These are phyloP conservation scores for Meteorus sp. DNA, from an alignment of 1,140 invertebrate genomes.

Conservation along the genomic window DNA sequence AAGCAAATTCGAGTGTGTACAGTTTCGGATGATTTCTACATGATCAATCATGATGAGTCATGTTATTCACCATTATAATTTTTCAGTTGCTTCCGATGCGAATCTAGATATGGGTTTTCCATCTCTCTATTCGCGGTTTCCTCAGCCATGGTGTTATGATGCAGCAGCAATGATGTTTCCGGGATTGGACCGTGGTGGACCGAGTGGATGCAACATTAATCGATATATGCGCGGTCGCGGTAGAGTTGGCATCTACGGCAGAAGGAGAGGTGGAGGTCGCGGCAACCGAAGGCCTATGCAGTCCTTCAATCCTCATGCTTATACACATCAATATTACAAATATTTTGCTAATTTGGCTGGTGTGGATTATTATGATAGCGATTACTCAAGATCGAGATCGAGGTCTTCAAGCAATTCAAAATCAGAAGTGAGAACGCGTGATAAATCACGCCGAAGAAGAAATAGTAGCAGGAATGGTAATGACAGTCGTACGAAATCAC, in stretches of 20 bases:
- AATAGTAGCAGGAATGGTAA: constrained; percentile 36
- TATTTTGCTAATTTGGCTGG: constrained; percentile 53
- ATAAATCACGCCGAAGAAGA: constrained; percentile 34
- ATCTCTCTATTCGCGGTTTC: constrained; percentile 45
- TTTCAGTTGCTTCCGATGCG: constrained; percentile 23
- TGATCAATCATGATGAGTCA: neutral
- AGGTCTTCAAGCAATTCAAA: constrained; percentile 36
- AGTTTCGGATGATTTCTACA: neutral
- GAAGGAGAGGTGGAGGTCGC: constrained; percentile 31
- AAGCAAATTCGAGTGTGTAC: constrained; percentile 38
- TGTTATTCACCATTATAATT: constrained; percentile 1
- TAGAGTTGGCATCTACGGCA: constrained; percentile 31
- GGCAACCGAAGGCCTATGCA: constrained; percentile 31
- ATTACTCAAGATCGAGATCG: constrained; percentile 51
- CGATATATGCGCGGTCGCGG: constrained; percentile 36
- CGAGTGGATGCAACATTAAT: constrained; percentile 30
- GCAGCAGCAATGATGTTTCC: constrained; percentile 44
- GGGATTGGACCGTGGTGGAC: constrained; percentile 33
- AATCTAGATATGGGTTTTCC: constrained; percentile 32
- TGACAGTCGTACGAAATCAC: constrained; percentile 27
- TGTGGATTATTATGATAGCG: constrained; percentile 47
- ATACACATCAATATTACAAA: constrained; percentile 55
- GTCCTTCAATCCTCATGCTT: constrained; percentile 44
- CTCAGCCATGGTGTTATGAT: constrained; percentile 52
- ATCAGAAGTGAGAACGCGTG: too few relatives aligned